phyloP scores from a whole-genome alignment of 2,113 vertebrate species.

The Willisornis vidua region DNA sequence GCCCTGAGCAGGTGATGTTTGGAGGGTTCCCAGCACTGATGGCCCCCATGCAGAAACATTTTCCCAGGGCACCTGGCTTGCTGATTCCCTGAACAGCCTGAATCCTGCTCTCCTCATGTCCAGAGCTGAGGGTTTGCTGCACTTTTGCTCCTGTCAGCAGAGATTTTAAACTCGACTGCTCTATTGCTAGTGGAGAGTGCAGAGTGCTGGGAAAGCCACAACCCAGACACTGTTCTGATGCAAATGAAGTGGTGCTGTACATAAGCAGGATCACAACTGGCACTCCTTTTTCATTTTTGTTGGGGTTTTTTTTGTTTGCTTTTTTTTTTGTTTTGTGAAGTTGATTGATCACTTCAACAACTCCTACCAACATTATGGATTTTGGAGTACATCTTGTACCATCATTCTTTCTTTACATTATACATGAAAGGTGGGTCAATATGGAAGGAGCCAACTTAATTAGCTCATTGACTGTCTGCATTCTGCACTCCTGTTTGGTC shows the following conservation, averaged over 20 bases:
- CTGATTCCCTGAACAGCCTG: background rate
- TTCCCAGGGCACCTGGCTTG: background rate
- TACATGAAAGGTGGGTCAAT: background rate
- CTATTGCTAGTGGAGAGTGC: fast-evolving
- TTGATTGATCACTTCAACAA: background rate
- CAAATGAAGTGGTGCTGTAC: background rate
- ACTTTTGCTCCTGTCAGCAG: background rate
- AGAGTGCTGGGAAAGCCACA: background rate
- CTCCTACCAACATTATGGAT: background rate
- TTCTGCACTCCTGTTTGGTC: background rate
- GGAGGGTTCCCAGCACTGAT: background rate
- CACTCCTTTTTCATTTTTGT: background rate
- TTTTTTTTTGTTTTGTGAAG: background rate
- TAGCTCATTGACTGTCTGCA: background rate
- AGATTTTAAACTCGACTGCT: background rate
- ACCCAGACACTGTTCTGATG: background rate
- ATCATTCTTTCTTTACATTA: background rate
- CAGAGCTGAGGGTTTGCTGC: background rate
- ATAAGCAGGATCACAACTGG: background rate
- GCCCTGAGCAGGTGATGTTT: background rate
- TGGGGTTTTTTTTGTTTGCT: background rate
- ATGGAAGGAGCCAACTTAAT: background rate
- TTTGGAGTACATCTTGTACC: background rate
- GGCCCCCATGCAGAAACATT: background rate
- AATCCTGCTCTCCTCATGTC: background rate